A percentile compares a stretch with the other conserved stretches of the same genome.
These are phyloP conservation scores for Ctenoplectra terminalis DNA, from an alignment of 1,140 invertebrate genomes.

Conservation along the genomic window DNA sequence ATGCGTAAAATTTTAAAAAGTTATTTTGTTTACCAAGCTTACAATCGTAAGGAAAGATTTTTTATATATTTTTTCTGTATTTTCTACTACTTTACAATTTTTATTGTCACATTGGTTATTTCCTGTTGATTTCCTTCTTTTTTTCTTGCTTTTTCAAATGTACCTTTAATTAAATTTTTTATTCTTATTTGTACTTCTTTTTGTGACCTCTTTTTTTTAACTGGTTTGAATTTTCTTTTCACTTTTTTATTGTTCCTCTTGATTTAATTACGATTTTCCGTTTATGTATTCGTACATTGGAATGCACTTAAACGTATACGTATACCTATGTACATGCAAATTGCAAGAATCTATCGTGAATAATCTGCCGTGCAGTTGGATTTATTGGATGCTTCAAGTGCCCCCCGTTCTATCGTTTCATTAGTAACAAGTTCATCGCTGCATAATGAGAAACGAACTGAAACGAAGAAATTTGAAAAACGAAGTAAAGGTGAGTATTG, in stretches of 20 bases:
- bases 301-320: not conserved
- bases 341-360: not conserved
- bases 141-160: no score
- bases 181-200: no score
- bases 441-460: not conserved
- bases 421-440: not conserved
- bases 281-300: not conserved
- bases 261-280: not conserved
- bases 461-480: constrained; percentile 5
- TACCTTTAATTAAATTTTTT: no score
- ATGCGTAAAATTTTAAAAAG: constrained; percentile 50
- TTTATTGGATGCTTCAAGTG: not conserved
- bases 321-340: not conserved
- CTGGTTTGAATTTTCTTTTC: no score
- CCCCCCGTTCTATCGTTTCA: constrained; percentile 2
- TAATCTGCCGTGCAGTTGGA: not conserved
- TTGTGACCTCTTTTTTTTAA: no score
- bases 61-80: no score
- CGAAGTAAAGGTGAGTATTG: not conserved
- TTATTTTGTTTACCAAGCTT: constrained; percentile 39
- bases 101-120: no score
- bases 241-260: not conserved
- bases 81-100: no score
- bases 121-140: no score
- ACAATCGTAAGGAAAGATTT: no score